These are phyloP conservation scores for Remorina albescens DNA, from an alignment of 2,797 vertebrate genomes.

Conservation along the genomic window DNA sequence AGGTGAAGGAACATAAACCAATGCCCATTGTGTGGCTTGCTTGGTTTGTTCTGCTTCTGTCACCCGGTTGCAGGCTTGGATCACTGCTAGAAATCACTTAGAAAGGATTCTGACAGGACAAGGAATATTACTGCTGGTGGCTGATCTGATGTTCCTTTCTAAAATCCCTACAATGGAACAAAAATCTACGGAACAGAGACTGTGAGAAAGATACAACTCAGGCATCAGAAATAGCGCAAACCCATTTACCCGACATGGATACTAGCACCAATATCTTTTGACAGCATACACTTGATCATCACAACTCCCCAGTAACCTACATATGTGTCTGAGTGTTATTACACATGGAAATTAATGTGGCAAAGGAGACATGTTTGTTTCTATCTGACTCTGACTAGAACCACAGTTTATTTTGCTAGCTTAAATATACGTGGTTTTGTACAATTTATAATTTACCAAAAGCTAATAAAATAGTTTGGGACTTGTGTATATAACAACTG, in stretches of 20 bases:
- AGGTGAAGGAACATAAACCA: slow-evolving; percentile 10
- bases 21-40: background rate
- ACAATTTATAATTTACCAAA: background rate
- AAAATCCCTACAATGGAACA: slow-evolving; percentile 37
- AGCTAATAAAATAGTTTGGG: background rate
- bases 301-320: slow-evolving; percentile 22
- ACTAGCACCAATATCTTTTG: slow-evolving; percentile 23
- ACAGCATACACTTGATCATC: slow-evolving; percentile 21
- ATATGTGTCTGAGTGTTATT: slow-evolving; percentile 1
- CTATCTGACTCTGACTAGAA: background rate
- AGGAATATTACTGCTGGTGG: slow-evolving; percentile 53
- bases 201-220: slow-evolving; percentile 14
- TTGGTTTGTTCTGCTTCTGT: slow-evolving; percentile 25
- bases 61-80: slow-evolving; percentile 39
- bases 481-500: background rate
- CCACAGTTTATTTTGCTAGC: background rate
- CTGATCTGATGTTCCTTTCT: slow-evolving; percentile 41
- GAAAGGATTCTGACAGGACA: slow-evolving; percentile 59
- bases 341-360: background rate
- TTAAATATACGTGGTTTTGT: background rate
- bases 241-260: slow-evolving; percentile 30
- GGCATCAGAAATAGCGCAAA: slow-evolving; percentile 38
- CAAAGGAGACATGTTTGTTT: background rate
- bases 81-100: slow-evolving; percentile 58
- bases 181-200: slow-evolving; percentile 25